A percentile compares a stretch with the other conserved stretches of the same genome.
Evolutionary conservation across 2,888 invertebrate species (phyloP).

Genomic region (Agonum fuliginosum): DNA sequence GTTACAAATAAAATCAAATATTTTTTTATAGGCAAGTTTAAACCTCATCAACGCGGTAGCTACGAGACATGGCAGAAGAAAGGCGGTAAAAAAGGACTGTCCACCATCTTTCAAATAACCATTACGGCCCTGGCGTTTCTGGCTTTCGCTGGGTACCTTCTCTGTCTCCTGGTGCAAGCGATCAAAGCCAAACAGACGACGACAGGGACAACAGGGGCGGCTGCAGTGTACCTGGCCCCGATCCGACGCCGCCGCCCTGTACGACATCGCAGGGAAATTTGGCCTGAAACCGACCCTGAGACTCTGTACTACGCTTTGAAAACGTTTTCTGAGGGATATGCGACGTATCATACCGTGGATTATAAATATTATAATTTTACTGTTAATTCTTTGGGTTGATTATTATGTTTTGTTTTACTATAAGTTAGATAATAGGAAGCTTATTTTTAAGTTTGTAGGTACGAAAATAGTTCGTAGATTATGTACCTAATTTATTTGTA

Average conservation of each 20-base stretch:
- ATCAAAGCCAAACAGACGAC: slow-evolving; percentile 78
- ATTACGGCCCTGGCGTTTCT: slow-evolving; percentile 87
- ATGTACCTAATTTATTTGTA: too few species aligned
- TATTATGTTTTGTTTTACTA: not conserved
- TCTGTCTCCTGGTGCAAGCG: slow-evolving; percentile 86
- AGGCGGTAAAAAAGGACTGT: slow-evolving; percentile 75
- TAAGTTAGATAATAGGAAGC: too few species aligned
- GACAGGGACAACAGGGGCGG: not conserved
- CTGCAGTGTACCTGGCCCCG: slow-evolving; percentile 3
- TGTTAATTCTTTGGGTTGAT: slow-evolving; percentile 36
- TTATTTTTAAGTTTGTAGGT: too few species aligned
- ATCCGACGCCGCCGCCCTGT: slow-evolving; percentile 45
- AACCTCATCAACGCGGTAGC: slow-evolving; percentile 66
- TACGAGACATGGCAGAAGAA: slow-evolving; percentile 69
- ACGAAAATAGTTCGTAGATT: too few species aligned
- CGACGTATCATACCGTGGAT: slow-evolving; percentile 71
- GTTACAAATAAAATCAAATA: not conserved
- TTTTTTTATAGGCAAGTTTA: slow-evolving; percentile 60
- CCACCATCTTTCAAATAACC: slow-evolving; percentile 85
- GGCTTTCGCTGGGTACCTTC: slow-evolving; percentile 88
- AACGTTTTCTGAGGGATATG: slow-evolving; percentile 77
- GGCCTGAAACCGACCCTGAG: slow-evolving; percentile 70
- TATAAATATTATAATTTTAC: slow-evolving; percentile 63
- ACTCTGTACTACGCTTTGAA: slow-evolving; percentile 74
- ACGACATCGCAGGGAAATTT: slow-evolving; percentile 65